A percentile compares a stretch with the other conserved stretches of the same genome.
phyloP scores from a whole-genome alignment of 2,888 invertebrate genomes.

The Rhimphoctona megacephalus region DNA sequence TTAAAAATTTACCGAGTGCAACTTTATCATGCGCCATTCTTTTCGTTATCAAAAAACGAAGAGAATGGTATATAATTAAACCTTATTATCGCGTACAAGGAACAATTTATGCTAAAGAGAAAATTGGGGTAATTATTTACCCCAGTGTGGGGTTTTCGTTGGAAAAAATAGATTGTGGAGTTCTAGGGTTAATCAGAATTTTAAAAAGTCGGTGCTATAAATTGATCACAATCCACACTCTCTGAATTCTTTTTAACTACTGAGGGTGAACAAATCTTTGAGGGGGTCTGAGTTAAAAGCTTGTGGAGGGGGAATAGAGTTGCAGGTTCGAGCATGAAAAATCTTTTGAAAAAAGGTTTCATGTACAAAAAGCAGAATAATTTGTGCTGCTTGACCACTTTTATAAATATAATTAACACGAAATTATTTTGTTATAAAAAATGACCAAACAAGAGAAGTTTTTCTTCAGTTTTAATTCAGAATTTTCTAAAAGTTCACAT shows the following conservation, averaged over 20 bases:
- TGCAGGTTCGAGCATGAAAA: conserved; percentile 79
- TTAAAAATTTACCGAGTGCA: too few relatives aligned
- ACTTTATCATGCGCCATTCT: too few relatives aligned
- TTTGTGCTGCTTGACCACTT: not conserved
- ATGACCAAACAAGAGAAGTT: not conserved
- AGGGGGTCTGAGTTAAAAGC: conserved; percentile 56
- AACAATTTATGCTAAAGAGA: too few relatives aligned
- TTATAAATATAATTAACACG: not conserved
- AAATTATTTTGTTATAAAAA: too few relatives aligned
- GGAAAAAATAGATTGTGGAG: too few relatives aligned
- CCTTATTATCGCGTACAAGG: too few relatives aligned
- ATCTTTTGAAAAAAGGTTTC: not conserved
- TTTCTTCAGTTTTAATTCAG: not conserved
- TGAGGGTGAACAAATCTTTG: conserved; percentile 50
- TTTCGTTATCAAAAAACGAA: too few relatives aligned
- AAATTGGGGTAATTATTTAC: too few relatives aligned
- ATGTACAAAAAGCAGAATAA: not conserved
- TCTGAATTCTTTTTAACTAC: conserved; percentile 25
- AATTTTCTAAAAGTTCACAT: not conserved
- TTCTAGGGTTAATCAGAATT: too few relatives aligned
- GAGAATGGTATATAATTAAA: too few relatives aligned
- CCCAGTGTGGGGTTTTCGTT: too few relatives aligned
- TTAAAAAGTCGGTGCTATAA: not conserved
- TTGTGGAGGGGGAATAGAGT: conserved; percentile 68
- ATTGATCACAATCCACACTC: not conserved